Percentiles rank a stretch among this genome's conserved stretches.
These are phyloP conservation scores for Argentina silus DNA, from an alignment of 2,797 vertebrate species.

Conservation along the genomic window DNA sequence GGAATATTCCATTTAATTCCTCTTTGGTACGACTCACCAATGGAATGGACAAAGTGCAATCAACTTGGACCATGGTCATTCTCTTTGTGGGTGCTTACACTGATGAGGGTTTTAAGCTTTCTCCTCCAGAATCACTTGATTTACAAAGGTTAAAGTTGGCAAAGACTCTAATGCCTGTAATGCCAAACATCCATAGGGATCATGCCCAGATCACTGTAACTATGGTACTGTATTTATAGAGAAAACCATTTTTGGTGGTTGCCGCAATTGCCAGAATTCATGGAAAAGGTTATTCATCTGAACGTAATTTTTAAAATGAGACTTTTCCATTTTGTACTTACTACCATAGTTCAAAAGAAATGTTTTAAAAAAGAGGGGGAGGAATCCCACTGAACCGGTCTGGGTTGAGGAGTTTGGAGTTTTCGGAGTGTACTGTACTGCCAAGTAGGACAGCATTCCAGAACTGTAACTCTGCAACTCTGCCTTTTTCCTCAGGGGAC, in stretches of 20 bases:
- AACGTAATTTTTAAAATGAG: slow-evolving; percentile 19
- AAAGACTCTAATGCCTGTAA: not conserved
- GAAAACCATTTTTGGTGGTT: slow-evolving; percentile 6
- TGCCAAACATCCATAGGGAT: not conserved
- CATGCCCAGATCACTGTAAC: not conserved
- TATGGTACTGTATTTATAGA: slow-evolving; percentile 16
- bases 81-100: not conserved
- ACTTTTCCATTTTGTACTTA: not conserved
- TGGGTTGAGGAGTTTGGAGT: slow-evolving; percentile 36
- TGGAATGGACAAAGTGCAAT: too few species aligned
- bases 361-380: slow-evolving; percentile 11
- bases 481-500: slow-evolving; percentile 38
- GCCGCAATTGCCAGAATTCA: slow-evolving; percentile 14
- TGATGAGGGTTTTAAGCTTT: not conserved
- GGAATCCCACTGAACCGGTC: slow-evolving; percentile 31
- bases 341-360: not conserved
- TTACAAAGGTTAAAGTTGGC: not conserved
- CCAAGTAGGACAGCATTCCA: slow-evolving; percentile 55
- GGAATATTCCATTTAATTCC: too few species aligned
- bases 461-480: slow-evolving; percentile 32
- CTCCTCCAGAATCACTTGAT: not conserved
- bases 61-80: too few species aligned
- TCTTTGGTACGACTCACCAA: too few species aligned
- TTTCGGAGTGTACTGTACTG: slow-evolving; percentile 24
- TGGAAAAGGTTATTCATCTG: slow-evolving; percentile 36